A percentile compares a stretch with the other conserved stretches of the same genome.
Conservation (phyloP, 1,140 invertebrate genomes). For the Geopemphigus sp. region DNA sequence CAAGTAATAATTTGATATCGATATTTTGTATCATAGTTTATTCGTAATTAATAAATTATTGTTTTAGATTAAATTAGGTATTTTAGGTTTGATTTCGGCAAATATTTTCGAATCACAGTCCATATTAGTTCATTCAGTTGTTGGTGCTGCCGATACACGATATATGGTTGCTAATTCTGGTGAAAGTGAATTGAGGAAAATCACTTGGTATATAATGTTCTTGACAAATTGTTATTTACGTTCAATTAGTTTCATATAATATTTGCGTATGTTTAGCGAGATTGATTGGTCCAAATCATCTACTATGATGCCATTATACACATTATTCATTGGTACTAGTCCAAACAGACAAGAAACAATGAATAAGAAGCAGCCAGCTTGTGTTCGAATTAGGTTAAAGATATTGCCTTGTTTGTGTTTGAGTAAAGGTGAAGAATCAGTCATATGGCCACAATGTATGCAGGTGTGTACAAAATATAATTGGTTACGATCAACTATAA, state of each 20-base stretch:
- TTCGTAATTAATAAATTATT: background rate
- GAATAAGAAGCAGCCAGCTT: slow-evolving; percentile 24
- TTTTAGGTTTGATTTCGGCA: slow-evolving; percentile 40
- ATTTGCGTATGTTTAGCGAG: background rate
- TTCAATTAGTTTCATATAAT: background rate
- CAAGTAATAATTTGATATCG: slow-evolving; percentile 9
- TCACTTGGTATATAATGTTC: slow-evolving; percentile 35
- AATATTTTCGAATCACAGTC: slow-evolving; percentile 38
- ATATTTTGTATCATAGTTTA: background rate
- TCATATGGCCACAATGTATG: slow-evolving; percentile 52
- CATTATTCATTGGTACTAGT: slow-evolving; percentile 28
- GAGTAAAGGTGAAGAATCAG: slow-evolving; percentile 33
- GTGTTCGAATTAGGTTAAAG: slow-evolving; percentile 27
- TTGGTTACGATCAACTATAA: background rate
- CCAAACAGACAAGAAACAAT: background rate
- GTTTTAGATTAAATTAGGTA: slow-evolving; percentile 39
- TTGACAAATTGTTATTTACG: background rate
- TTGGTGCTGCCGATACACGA: slow-evolving; percentile 33
- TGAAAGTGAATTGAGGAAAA: slow-evolving; percentile 37
- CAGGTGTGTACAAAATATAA: slow-evolving; percentile 55
- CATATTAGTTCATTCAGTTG: slow-evolving; percentile 31
- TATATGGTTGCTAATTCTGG: slow-evolving; percentile 29
- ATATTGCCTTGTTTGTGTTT: slow-evolving; percentile 34
- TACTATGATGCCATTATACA: slow-evolving; percentile 45
- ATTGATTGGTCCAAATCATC: slow-evolving; percentile 34